Percentiles rank a stretch among this genome's conserved stretches.
These are phyloP conservation scores for Mesodorylaimus sp. DNA, from an alignment of 2,888 invertebrate species.

Conservation along the genomic window DNA sequence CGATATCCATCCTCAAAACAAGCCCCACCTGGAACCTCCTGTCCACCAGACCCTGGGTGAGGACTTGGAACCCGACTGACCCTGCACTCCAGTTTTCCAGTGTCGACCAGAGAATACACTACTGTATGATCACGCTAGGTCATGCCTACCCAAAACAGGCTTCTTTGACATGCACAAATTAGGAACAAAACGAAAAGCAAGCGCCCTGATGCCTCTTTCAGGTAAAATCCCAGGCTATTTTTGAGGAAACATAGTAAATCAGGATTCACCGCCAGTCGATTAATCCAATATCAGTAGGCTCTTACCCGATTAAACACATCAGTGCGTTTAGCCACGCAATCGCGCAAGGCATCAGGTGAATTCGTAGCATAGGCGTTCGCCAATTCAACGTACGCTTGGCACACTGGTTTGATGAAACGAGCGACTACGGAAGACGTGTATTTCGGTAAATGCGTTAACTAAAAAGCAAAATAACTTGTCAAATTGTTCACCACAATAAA, in stretches of 20 bases:
- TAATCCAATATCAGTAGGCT: too few relatives aligned
- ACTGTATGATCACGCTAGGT: too few relatives aligned
- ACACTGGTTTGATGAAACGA: conserved; percentile 44
- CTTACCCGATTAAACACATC: conserved; percentile 51
- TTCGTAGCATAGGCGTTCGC: conserved; percentile 58
- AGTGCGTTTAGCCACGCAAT: conserved; percentile 53
- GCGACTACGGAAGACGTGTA: conserved; percentile 75
- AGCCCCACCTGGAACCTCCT: not conserved
- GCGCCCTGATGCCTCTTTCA: too few relatives aligned
- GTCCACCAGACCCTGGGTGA: too few relatives aligned
- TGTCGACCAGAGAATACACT: too few relatives aligned
- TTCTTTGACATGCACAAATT: not conserved
- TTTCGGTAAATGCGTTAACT: conserved; percentile 54
- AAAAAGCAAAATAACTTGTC: conserved; percentile 11
- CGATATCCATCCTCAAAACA: not conserved
- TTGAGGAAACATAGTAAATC: too few relatives aligned
- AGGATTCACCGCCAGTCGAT: too few relatives aligned
- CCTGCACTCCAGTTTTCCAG: too few relatives aligned
- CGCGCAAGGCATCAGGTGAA: conserved; percentile 50
- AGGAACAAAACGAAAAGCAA: not conserved
- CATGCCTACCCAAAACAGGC: not conserved
- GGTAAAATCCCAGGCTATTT: too few relatives aligned
- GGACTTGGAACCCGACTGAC: too few relatives aligned
- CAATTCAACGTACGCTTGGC: conserved; percentile 69
- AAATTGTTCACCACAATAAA: too few relatives aligned